Evolutionary conservation across 2,888 invertebrate genomes (phyloP).

Genomic region (Meghimatium bilineatum): DNA sequence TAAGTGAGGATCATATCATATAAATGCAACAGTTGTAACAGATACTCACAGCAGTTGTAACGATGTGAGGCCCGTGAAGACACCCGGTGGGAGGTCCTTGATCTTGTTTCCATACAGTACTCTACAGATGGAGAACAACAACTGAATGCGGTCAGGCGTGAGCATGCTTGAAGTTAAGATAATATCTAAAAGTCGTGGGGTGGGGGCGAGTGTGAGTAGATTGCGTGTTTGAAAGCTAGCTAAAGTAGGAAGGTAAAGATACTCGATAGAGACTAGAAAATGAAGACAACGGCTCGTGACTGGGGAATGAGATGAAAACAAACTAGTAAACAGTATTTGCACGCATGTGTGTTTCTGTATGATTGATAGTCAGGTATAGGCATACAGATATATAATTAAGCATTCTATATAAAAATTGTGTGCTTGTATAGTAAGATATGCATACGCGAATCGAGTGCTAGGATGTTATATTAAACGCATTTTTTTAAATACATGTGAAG

Average conservation of each 20-base stretch:
- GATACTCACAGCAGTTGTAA: constrained; percentile 86
- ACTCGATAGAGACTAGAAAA: background rate
- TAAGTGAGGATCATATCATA: too few species aligned
- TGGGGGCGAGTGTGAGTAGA: too few species aligned
- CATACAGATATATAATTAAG: too few species aligned
- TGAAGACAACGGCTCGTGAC: too few species aligned
- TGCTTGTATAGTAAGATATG: too few species aligned
- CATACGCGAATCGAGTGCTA: too few species aligned
- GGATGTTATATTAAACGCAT: too few species aligned
- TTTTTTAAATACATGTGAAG: too few species aligned
- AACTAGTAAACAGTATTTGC: background rate
- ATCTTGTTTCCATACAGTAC: constrained; percentile 99
- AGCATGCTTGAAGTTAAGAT: background rate
- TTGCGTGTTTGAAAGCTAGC: background rate
- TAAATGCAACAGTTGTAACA: background rate
- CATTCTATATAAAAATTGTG: too few species aligned
- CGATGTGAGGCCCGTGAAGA: constrained; percentile 93
- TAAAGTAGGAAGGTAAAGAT: background rate
- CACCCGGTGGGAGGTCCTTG: constrained; percentile 92
- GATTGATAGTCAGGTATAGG: too few species aligned
- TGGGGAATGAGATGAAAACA: background rate
- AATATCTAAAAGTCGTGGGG: background rate
- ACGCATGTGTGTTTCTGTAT: too few species aligned
- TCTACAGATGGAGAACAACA: constrained; percentile 79
- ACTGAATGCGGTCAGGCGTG: background rate